Evolutionary conservation across 2,797 vertebrate species (phyloP).

Genomic region (Ctenosaura bakeri): DNA sequence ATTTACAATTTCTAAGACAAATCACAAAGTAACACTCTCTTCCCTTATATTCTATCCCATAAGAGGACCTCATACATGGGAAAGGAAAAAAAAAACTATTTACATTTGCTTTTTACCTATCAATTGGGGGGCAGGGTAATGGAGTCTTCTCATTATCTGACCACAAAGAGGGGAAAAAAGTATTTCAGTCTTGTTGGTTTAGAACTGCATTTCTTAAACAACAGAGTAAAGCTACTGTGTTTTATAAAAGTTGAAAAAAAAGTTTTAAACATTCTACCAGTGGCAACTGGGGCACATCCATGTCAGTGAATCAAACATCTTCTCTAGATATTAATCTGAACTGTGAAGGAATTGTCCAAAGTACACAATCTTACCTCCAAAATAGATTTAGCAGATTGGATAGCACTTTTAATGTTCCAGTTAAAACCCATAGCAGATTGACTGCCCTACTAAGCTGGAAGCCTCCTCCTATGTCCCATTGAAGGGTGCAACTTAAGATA

Average conservation of each 20-base stretch:
- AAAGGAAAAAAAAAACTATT: background rate
- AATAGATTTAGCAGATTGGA: no score
- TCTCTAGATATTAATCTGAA: no score
- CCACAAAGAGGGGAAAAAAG: background rate
- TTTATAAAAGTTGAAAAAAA: background rate
- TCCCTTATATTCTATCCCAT: background rate
- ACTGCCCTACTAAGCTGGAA: no score
- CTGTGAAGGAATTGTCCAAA: no score
- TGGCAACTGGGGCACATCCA: no score
- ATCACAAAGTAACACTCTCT: conserved; percentile 20
- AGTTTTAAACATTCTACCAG: no score
- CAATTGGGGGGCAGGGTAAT: background rate
- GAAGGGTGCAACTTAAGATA: background rate
- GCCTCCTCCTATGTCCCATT: background rate
- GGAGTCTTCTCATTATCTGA: background rate
- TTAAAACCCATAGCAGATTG: no score
- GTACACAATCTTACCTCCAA: no score
- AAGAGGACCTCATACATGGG: background rate
- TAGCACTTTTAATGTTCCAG: no score
- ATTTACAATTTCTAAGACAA: background rate
- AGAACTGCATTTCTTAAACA: background rate
- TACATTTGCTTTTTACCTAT: rapidly evolving
- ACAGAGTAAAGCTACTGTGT: background rate
- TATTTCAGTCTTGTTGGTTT: background rate
- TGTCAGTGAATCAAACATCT: no score